Base-by-base conservation (phyloP, 2,113 vertebrate genomes). In the Poeciliopsis occidentalis region DNA sequence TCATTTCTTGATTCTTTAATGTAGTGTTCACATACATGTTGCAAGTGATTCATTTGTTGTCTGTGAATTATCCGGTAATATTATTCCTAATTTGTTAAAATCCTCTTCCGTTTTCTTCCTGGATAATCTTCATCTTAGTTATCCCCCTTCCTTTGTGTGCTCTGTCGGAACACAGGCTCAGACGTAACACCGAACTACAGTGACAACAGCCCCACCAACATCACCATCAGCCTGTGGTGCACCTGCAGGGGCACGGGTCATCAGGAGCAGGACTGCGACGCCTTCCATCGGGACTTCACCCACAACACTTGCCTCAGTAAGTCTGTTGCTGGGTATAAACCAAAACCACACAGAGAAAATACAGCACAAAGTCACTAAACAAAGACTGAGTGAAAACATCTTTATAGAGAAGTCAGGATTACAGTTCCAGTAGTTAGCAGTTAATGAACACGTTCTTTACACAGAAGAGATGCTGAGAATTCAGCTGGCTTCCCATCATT, bases 261-360 rank as follows among this genome's bases (percentile, higher is more conserved):
- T 64, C 88, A 96, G 90, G 96, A 97, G 80, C 91, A 94, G 1
- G 95, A 96, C 63, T 99, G 97, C 1, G 95, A 97, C 66, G 94
- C 92, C 68, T 98, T 98, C 90, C 96, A 98, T 62, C 92, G 85
- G 8, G 96, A 97, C 88, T 99, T 99, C 91, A 96, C 95, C 0
- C 95, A 97, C 79, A 99, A 99, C 74, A 91, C 92, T 2, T 99
- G 97, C 75, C 96, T 99, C 83, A 94, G 97, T 99, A 91, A 98
- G 97, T 80, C 31, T 57, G 19, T 24, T n/a, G 8, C 66, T 27
- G 39, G 32, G 7, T 24, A 22, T 24, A 22, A 8, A 17, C 29
- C 29, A 57, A 13, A 32, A 1, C 13, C 34, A n/a, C 44, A 12
- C 22, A 64, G 63, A 32, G 10, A 37, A 15, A 65, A 22, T 10